Evolutionary conservation across 2,113 vertebrate species (phyloP).

Genomic region (Hemichromis elongatus): DNA sequence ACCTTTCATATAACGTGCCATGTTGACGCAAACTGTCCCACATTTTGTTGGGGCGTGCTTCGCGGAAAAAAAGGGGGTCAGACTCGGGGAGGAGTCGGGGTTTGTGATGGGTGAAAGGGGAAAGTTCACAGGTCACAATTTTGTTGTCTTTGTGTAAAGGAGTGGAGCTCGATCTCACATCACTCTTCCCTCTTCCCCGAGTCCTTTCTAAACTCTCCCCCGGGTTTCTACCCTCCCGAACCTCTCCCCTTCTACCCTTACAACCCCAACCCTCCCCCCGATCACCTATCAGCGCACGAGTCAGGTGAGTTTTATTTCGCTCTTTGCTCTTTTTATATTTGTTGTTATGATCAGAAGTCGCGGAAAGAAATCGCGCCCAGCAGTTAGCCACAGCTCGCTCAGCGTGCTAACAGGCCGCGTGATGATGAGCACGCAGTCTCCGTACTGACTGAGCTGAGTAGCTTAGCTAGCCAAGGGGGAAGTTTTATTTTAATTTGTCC

Average conservation of each 20-base stretch:
- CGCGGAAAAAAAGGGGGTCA: neutral
- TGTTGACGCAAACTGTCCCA: neutral
- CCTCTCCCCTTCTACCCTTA: slow-evolving; percentile 80
- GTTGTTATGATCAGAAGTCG: slow-evolving; percentile 39
- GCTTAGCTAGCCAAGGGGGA: neutral
- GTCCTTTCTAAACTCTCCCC: slow-evolving; percentile 80
- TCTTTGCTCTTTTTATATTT: neutral
- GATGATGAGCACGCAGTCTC: slow-evolving; percentile 55
- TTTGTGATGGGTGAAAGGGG: slow-evolving; percentile 48
- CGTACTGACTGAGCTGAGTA: neutral
- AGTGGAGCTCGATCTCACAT: slow-evolving; percentile 77
- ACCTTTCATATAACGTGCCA: neutral
- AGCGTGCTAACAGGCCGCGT: slow-evolving; percentile 64
- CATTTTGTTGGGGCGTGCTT: neutral
- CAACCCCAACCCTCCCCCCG: slow-evolving; percentile 77
- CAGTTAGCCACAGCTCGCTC: slow-evolving; percentile 13
- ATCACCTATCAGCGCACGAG: slow-evolving; percentile 38
- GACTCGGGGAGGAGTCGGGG: neutral
- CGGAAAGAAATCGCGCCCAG: slow-evolving; percentile 54
- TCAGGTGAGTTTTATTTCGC: slow-evolving; percentile 57
- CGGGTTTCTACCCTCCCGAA: slow-evolving; percentile 79
- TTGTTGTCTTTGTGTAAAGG: slow-evolving; percentile 78
- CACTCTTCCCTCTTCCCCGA: slow-evolving; percentile 81
- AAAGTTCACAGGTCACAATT: slow-evolving; percentile 69
- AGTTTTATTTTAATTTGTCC: neutral